Percentiles rank a stretch among this genome's conserved stretches.
These are phyloP conservation scores for Chaetops frenatus DNA, from an alignment of 2,113 vertebrate genomes.

Conservation along the genomic window DNA sequence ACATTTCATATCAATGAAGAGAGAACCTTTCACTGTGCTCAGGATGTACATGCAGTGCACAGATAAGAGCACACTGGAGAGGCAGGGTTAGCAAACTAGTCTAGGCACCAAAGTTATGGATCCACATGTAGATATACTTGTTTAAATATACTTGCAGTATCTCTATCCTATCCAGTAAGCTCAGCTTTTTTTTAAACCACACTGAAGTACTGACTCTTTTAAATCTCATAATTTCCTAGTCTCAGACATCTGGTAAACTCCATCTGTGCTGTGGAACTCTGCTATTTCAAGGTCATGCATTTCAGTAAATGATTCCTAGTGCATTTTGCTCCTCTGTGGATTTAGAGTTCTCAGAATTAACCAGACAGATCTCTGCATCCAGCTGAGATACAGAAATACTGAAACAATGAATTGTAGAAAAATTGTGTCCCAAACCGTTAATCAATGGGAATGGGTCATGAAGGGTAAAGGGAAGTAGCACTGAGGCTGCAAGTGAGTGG, in stretches of 20 bases:
- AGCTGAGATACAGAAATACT: background rate
- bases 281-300: slow-evolving; percentile 50
- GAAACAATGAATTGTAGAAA: background rate
- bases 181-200: background rate
- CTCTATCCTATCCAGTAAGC: background rate
- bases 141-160: background rate
- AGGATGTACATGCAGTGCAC: background rate
- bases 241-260: slow-evolving; percentile 51
- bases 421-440: background rate
- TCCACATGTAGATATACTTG: background rate
- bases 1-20: background rate
- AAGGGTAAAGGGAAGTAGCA: background rate
- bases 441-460: background rate
- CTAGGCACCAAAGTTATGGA: background rate
- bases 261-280: slow-evolving; percentile 42
- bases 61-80: background rate
- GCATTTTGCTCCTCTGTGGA: slow-evolving; percentile 16
- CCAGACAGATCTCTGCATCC: background rate
- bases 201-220: background rate
- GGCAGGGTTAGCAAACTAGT: background rate
- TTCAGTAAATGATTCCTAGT: slow-evolving; percentile 9
- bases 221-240: background rate
- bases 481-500: background rate
- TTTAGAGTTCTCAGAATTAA: slow-evolving; percentile 6
- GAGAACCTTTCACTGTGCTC: background rate